These are phyloP conservation scores for Rousettus madagascariensis DNA, from an alignment of 2,797 vertebrate species.

Conservation along the genomic window DNA sequence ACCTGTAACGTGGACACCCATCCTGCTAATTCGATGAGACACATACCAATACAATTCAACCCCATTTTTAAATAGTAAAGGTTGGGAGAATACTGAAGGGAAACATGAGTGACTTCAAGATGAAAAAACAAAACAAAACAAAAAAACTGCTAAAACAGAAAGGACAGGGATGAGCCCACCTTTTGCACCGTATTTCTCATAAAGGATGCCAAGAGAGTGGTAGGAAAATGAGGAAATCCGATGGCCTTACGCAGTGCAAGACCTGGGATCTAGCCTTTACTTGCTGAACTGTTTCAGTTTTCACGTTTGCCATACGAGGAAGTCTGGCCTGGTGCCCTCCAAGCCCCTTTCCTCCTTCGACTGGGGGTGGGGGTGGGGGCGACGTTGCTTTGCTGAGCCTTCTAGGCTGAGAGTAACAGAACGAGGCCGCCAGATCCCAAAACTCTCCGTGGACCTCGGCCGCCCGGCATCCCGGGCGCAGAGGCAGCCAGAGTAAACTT, in stretches of 20 bases:
- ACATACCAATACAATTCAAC: not conserved
- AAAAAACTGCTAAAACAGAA: not conserved
- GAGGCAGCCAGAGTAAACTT: accelerated
- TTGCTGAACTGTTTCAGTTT: not conserved
- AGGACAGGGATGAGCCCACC: not conserved
- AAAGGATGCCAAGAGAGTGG: not conserved
- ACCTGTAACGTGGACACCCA: not conserved
- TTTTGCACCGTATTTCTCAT: not conserved
- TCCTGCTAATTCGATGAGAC: not conserved
- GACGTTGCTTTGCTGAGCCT: not conserved
- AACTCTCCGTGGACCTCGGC: too few species aligned
- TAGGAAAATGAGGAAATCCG: not conserved
- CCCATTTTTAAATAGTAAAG: not conserved
- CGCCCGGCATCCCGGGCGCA: too few species aligned
- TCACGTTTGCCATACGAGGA: not conserved
- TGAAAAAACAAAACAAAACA: not conserved
- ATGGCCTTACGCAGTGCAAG: not conserved
- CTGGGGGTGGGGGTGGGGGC: too few species aligned
- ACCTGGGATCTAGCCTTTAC: not conserved
- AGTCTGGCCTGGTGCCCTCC: not conserved
- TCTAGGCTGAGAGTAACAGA: not conserved
- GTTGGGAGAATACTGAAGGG: not conserved
- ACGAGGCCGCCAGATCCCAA: too few species aligned
- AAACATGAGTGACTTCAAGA: not conserved
- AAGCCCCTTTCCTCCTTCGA: not conserved